These are phyloP conservation scores for Leptopilina myrica DNA, from an alignment of 2,888 invertebrate species.

Conservation along the genomic window DNA sequence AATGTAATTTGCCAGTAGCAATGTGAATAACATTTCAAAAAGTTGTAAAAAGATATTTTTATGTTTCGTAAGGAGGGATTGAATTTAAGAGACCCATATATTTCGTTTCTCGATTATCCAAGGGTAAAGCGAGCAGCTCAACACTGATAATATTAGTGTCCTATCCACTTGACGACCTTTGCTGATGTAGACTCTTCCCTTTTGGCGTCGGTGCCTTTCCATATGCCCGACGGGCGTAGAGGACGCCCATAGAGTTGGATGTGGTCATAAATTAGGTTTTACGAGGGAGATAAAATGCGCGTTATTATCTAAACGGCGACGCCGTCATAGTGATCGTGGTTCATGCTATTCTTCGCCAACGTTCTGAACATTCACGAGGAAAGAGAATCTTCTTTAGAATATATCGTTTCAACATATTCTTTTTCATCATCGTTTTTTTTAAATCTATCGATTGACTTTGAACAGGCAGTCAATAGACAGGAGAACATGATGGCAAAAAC, in stretches of 20 bases:
- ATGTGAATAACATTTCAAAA: neutral
- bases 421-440: conserved; percentile 35
- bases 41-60: conserved; percentile 13
- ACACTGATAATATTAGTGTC: conserved; percentile 64
- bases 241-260: conserved; percentile 72
- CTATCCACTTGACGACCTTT: conserved; percentile 64
- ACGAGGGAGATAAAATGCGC: conserved; percentile 76
- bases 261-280: conserved; percentile 76
- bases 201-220: conserved; percentile 50
- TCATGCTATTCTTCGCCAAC: conserved; percentile 60
- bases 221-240: conserved; percentile 70
- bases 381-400: conserved; percentile 50
- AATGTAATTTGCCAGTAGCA: neutral
- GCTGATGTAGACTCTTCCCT: conserved; percentile 60
- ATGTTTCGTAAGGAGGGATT: conserved; percentile 41
- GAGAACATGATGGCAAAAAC: conserved; percentile 14
- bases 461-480: conserved; percentile 31
- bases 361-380: conserved; percentile 47
- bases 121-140: conserved; percentile 57
- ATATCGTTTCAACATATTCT: conserved; percentile 44
- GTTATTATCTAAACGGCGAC: conserved; percentile 76
- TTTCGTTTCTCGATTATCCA: conserved; percentile 39
- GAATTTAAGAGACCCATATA: conserved; percentile 49
- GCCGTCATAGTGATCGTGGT: conserved; percentile 73
- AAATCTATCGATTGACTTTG: conserved; percentile 44